Percentiles rank a stretch among this genome's conserved stretches.
These are phyloP conservation scores for Acanthurus lineatus DNA, from an alignment of 2,797 vertebrate species.

Conservation along the genomic window DNA sequence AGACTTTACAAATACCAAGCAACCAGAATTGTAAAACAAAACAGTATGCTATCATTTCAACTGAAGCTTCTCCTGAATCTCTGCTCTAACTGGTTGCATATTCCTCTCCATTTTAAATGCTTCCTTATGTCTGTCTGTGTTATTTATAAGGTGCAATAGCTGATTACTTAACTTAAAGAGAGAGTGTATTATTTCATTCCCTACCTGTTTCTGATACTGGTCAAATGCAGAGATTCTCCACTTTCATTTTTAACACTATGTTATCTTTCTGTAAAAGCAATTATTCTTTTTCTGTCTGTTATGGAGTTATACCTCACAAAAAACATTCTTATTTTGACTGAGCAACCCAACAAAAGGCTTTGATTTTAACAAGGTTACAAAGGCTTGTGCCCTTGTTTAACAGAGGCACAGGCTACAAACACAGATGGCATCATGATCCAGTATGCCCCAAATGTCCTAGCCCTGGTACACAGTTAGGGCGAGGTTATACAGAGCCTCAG, in stretches of 20 bases:
- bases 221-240: background rate
- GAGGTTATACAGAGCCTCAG: slow-evolving; percentile 86
- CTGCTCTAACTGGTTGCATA: background rate
- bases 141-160: slow-evolving; percentile 4
- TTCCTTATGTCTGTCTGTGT: background rate
- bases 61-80: background rate
- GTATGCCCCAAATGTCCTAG: slow-evolving; percentile 79
- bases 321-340: slow-evolving; percentile 16
- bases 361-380: slow-evolving; percentile 62
- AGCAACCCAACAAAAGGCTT: slow-evolving; percentile 24
- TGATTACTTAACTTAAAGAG: background rate
- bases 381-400: slow-evolving; percentile 72
- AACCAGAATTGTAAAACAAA: too few species aligned
- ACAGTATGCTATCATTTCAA: background rate
- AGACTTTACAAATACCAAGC: background rate
- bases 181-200: background rate
- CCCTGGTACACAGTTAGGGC: slow-evolving; percentile 76
- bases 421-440: slow-evolving; percentile 74
- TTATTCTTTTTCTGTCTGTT: background rate
- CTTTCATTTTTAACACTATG: background rate
- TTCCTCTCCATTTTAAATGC: background rate
- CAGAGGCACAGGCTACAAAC: slow-evolving; percentile 64
- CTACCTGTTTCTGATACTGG: background rate
- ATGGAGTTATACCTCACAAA: slow-evolving; percentile 8
- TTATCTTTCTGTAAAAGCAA: background rate